These are phyloP conservation scores for Lasioglossum malachurum DNA, from an alignment of 2,888 invertebrate genomes.

Conservation along the genomic window DNA sequence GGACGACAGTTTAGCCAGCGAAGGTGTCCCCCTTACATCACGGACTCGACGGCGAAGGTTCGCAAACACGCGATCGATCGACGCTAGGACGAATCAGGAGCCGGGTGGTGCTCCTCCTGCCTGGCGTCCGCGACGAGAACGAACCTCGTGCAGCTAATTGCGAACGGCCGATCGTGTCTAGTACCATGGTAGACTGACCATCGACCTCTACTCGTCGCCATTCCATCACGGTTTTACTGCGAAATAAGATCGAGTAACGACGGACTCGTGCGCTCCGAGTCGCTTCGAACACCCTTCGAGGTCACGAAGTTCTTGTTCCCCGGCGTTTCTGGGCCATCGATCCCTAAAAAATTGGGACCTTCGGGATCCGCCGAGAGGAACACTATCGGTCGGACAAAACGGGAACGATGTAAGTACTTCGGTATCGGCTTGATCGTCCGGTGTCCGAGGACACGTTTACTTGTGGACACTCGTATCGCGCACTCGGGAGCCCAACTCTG, in stretches of 20 bases:
- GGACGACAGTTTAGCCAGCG: neutral
- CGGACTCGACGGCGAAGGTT: neutral
- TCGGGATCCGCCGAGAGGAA: neutral
- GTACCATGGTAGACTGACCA: neutral
- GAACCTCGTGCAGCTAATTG: neutral
- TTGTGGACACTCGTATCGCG: neutral
- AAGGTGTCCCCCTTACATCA: neutral
- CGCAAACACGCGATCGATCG: constrained; percentile 17
- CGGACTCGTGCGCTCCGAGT: neutral
- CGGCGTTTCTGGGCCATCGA: neutral
- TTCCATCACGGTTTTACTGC: neutral
- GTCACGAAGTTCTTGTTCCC: neutral
- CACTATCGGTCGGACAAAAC: neutral
- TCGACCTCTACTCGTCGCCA: neutral
- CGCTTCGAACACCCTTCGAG: neutral
- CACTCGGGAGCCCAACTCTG: neutral
- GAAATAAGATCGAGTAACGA: neutral
- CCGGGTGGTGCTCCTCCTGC: neutral
- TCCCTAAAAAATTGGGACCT: neutral
- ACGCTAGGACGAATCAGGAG: constrained; percentile 7
- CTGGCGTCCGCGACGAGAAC: constrained; percentile 1
- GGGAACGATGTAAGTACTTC: constrained; percentile 32
- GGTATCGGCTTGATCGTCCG: neutral
- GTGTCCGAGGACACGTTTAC: neutral
- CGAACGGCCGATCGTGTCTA: neutral